Percentiles rank a stretch among this genome's conserved stretches.
Conservation (phyloP, 1,140 invertebrate genomes). For the Xylocopa sonorina region DNA sequence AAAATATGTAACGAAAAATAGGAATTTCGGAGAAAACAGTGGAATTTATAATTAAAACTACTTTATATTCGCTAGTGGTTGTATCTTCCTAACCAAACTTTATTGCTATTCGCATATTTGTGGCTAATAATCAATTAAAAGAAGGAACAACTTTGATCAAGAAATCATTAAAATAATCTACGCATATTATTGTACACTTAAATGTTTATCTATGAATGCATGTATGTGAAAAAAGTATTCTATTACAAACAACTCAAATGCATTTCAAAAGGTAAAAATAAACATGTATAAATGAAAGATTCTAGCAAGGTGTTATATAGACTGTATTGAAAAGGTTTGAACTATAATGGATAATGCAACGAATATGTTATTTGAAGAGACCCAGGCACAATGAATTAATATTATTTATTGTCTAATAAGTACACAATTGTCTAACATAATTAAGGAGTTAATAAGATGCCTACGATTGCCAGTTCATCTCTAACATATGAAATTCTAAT, state of each 20-base stretch:
- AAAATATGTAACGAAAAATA: not conserved
- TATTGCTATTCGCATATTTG: too few relatives aligned
- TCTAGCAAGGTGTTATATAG: not conserved
- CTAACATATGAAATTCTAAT: slow-evolving; percentile 90
- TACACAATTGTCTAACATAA: not conserved
- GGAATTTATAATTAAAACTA: not conserved
- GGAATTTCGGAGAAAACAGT: not conserved
- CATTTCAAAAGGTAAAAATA: not conserved
- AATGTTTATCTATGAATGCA: not conserved
- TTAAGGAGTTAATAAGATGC: slow-evolving; percentile 63
- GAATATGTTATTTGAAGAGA: not conserved
- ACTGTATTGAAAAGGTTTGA: not conserved
- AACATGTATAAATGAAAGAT: not conserved
- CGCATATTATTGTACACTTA: not conserved
- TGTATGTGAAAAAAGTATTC: not conserved
- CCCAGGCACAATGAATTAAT: not conserved
- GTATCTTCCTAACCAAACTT: slow-evolving; percentile 30
- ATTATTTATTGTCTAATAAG: not conserved
- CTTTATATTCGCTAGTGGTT: not conserved
- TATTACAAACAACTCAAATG: not conserved
- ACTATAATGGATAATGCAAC: not conserved
- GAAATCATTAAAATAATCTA: not conserved
- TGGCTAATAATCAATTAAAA: not conserved
- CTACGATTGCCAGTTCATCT: slow-evolving; percentile 87
- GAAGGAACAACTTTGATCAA: not conserved